A percentile compares a stretch with the other conserved stretches of the same genome.
Evolutionary conservation across 2,113 vertebrate genomes (phyloP).

Genomic region (Ia io): DNA sequence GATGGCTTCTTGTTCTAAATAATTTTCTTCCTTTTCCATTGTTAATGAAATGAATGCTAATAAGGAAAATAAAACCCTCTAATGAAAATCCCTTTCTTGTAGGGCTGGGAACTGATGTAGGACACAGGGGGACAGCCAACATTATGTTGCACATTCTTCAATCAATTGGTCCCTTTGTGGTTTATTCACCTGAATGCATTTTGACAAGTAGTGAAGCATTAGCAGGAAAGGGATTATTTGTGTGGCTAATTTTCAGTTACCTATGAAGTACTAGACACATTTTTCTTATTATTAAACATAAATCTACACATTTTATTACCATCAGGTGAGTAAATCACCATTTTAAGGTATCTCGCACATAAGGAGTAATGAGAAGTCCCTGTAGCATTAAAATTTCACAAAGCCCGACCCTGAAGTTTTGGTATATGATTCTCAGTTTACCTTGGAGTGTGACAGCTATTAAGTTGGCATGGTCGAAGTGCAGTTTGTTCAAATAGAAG

Average conservation of each 20-base stretch:
- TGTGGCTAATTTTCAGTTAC: conserved; percentile 8
- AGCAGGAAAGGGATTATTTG: background rate
- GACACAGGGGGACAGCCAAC: background rate
- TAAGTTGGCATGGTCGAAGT: background rate
- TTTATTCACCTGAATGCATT: conserved; percentile 41
- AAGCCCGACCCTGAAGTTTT: background rate
- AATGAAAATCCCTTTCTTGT: conserved; percentile 19
- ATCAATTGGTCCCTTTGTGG: background rate
- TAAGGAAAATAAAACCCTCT: background rate
- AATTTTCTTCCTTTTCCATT: conserved; percentile 65
- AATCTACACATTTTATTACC: background rate
- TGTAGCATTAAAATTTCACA: conserved; percentile 7
- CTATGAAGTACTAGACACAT: background rate
- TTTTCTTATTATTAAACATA: conserved; percentile 3
- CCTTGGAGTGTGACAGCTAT: background rate
- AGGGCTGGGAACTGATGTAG: background rate
- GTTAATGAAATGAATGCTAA: conserved; percentile 62
- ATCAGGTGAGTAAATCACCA: background rate
- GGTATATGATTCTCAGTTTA: background rate
- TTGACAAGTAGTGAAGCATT: conserved; percentile 11
- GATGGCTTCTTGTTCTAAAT: conserved; percentile 69
- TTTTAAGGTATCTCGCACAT: background rate
- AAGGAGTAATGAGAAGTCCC: background rate
- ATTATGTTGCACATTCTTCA: conserved; percentile 13
- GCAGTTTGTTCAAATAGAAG: conserved; percentile 20